phyloP scores from a whole-genome alignment of 2,888 invertebrate species.

The Heterodera filipjevi region DNA sequence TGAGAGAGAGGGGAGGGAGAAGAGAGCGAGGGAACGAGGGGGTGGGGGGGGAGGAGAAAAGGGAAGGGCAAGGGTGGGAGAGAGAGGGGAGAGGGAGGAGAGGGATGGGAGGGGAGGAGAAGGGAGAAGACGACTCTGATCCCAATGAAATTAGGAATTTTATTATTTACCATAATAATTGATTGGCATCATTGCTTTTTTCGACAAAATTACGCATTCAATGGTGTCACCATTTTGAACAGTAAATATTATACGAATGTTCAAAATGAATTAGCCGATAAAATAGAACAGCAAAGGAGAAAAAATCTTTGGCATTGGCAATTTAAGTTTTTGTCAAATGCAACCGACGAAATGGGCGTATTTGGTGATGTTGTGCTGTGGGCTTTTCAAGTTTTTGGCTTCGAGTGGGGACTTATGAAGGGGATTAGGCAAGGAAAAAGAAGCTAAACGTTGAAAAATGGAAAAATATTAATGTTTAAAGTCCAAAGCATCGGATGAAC shows the following conservation, averaged over 20 bases:
- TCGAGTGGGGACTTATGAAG: background rate
- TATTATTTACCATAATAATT: too few relatives aligned
- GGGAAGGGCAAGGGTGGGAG: background rate
- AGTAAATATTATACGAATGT: too few relatives aligned
- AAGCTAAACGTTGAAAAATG: background rate
- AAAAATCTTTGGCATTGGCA: background rate
- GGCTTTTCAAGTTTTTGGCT: background rate
- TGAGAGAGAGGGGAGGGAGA: background rate
- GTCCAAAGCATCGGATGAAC: background rate
- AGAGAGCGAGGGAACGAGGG: background rate
- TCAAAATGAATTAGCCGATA: background rate
- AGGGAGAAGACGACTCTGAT: background rate
- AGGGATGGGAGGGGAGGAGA: too few relatives aligned
- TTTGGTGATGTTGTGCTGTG: background rate
- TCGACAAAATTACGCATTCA: background rate
- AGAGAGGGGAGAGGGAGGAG: background rate
- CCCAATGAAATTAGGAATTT: too few relatives aligned
- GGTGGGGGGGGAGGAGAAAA: background rate
- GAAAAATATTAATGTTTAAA: background rate
- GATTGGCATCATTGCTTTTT: too few relatives aligned
- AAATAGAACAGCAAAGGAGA: background rate
- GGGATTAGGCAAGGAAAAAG: background rate
- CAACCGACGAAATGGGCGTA: background rate
- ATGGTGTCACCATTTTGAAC: too few relatives aligned
- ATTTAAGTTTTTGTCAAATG: background rate